phyloP scores from a whole-genome alignment of 2,888 invertebrate species.

The Muscina levida region DNA sequence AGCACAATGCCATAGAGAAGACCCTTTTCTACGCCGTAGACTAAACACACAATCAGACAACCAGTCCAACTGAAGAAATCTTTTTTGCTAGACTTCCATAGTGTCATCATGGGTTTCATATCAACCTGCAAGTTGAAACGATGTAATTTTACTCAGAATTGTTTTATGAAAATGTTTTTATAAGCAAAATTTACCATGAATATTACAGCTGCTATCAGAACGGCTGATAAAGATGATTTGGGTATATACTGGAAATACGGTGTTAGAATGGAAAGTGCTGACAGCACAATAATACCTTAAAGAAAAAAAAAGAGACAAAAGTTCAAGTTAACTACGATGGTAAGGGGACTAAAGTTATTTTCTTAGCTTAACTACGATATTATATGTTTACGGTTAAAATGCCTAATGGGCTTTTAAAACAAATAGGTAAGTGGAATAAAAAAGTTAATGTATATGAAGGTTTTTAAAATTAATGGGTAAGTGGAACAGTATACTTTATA shows the following conservation, averaged over 20 bases:
- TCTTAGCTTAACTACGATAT: too few species aligned
- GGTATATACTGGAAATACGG: constrained; percentile 94
- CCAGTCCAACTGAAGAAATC: constrained; percentile 85
- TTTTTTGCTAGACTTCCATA: constrained; percentile 82
- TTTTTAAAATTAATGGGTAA: too few species aligned
- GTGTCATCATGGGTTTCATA: constrained; percentile 79
- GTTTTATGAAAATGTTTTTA: not conserved
- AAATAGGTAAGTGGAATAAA: too few species aligned
- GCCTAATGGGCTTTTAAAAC: too few species aligned
- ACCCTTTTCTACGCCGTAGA: constrained; percentile 89
- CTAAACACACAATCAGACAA: constrained; percentile 86
- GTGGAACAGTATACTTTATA: too few species aligned
- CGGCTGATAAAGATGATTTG: constrained; percentile 90
- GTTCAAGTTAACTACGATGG: too few species aligned
- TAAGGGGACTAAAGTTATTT: too few species aligned
- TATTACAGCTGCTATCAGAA: constrained; percentile 93
- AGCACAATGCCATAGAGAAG: constrained; percentile 86
- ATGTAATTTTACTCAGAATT: not conserved
- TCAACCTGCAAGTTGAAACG: constrained; percentile 81
- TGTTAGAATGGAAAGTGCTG: constrained; percentile 91
- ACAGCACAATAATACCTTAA: constrained; percentile 87
- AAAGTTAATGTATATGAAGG: too few species aligned
- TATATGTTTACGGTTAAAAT: too few species aligned
- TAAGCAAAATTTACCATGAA: constrained; percentile 84
- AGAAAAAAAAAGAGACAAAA: constrained; percentile 1